A percentile compares a stretch with the other conserved stretches of the same genome.
phyloP scores from a whole-genome alignment of 2,797 vertebrate genomes.

The Podargus strigoides region DNA sequence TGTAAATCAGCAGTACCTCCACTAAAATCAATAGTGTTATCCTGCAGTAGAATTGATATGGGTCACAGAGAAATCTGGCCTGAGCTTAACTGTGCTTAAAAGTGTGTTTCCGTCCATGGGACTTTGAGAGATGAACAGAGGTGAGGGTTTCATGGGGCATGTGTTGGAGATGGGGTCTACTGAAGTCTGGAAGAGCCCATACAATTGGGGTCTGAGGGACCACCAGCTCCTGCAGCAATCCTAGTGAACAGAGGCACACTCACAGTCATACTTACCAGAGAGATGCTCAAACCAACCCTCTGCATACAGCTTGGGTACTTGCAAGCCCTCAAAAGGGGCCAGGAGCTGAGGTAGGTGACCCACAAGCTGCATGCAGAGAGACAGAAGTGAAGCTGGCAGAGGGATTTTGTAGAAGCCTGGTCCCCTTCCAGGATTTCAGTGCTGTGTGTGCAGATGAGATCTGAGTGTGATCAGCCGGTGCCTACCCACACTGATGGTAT shows the following conservation, averaged over 20 bases:
- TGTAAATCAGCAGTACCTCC: constrained; percentile 36
- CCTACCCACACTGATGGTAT: not conserved
- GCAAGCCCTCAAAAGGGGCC: not conserved
- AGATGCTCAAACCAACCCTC: not conserved
- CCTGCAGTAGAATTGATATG: constrained; percentile 1
- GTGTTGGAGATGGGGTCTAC: not conserved
- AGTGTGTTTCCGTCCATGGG: not conserved
- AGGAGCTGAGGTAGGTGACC: not conserved
- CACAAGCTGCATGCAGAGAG: not conserved
- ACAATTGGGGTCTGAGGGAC: fast-evolving
- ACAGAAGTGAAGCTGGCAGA: not conserved
- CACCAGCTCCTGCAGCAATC: not conserved
- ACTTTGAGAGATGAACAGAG: not conserved
- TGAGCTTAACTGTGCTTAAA: not conserved
- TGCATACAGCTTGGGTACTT: not conserved
- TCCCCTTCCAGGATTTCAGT: not conserved
- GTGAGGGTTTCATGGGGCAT: not conserved
- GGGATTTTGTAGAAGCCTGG: not conserved
- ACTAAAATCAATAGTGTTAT: constrained; percentile 33
- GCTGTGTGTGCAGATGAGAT: not conserved
- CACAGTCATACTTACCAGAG: not conserved
- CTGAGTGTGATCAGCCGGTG: not conserved
- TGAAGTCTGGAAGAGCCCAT: not conserved
- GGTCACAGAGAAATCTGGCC: not conserved
- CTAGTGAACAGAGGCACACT: not conserved